Evolutionary conservation across 1,140 invertebrate genomes (phyloP).

Genomic region (Aporrectodea caliginosa): DNA sequence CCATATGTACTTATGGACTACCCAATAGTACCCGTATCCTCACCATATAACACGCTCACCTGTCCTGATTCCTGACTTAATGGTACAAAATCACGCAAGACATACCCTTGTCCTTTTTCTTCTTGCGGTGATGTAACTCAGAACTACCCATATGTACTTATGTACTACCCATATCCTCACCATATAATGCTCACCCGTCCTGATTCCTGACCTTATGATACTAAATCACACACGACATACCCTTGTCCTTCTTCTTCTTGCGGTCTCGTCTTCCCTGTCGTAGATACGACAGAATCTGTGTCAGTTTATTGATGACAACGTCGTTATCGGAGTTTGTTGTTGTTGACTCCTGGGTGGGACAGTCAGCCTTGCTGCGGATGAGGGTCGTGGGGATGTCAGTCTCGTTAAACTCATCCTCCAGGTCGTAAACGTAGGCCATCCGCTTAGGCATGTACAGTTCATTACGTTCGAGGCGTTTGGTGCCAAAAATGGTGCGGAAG

Average conservation of each 20-base stretch:
- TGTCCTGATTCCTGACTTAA: too few relatives aligned
- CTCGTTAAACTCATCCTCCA: conserved; percentile 84
- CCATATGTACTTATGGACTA: too few relatives aligned
- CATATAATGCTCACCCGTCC: too few relatives aligned
- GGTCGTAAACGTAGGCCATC: conserved; percentile 96
- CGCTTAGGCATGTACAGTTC: conserved; percentile 92
- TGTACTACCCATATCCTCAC: too few relatives aligned
- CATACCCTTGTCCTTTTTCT: conserved; percentile 47
- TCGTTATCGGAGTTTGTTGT: conserved; percentile 88
- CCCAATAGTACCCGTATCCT: too few relatives aligned
- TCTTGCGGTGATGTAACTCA: too few relatives aligned
- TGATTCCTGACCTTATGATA: too few relatives aligned
- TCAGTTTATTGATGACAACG: conserved; percentile 92
- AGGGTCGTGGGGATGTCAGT: conserved; percentile 93
- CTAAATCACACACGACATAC: not conserved
- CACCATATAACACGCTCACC: too few relatives aligned
- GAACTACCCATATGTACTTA: too few relatives aligned
- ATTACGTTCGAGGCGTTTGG: conserved; percentile 67
- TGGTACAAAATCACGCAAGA: too few relatives aligned
- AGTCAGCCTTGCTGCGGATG: conserved; percentile 90
- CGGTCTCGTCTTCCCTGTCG: conserved; percentile 58
- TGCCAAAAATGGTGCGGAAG: conserved; percentile 57
- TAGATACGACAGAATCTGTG: conserved; percentile 92
- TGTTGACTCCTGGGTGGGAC: conserved; percentile 69
- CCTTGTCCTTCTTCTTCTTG: conserved; percentile 52